A percentile compares a stretch with the other conserved stretches of the same genome.
These are phyloP conservation scores for Serranus cabrilla DNA, from an alignment of 2,797 vertebrate genomes.

Conservation along the genomic window DNA sequence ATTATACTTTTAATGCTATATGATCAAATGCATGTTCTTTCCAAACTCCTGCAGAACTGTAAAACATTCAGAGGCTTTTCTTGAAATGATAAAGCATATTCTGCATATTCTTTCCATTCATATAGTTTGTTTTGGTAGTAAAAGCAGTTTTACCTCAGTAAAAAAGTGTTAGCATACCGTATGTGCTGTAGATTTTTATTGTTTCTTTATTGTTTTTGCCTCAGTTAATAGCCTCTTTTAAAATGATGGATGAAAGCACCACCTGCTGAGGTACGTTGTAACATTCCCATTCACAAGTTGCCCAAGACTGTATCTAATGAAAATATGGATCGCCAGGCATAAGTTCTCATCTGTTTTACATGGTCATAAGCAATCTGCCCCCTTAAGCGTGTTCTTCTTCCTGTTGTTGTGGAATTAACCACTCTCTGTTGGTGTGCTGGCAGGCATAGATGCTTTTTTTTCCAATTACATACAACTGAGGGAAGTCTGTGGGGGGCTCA, in stretches of 20 bases:
- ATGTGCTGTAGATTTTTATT: slow-evolving; percentile 4
- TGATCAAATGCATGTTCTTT: slow-evolving; percentile 17
- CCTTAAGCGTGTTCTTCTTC: slow-evolving; percentile 14
- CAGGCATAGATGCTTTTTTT: slow-evolving; percentile 28
- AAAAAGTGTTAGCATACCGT: neutral
- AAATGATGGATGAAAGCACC: slow-evolving; percentile 50
- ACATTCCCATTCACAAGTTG: slow-evolving; percentile 18
- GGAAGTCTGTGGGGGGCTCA: slow-evolving; percentile 36
- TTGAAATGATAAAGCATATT: neutral
- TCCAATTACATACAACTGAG: slow-evolving; percentile 55
- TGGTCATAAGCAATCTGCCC: slow-evolving; percentile 39
- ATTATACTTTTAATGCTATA: slow-evolving; percentile 4
- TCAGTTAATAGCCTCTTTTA: slow-evolving; percentile 37
- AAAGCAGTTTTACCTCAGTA: neutral
- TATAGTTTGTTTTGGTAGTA: neutral
- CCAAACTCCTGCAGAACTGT: neutral
- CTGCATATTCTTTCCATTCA: neutral
- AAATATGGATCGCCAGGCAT: slow-evolving; percentile 40
- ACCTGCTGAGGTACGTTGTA: slow-evolving; percentile 36
- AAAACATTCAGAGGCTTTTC: too few species aligned
- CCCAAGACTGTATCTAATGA: slow-evolving; percentile 37
- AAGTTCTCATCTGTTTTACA: slow-evolving; percentile 47
- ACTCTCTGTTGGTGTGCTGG: slow-evolving; percentile 31
- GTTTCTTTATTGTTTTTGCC: slow-evolving; percentile 16
- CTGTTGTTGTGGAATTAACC: slow-evolving; percentile 51